phyloP scores from a whole-genome alignment of 2,888 invertebrate genomes.

The Pristionchus fissidentatus region DNA sequence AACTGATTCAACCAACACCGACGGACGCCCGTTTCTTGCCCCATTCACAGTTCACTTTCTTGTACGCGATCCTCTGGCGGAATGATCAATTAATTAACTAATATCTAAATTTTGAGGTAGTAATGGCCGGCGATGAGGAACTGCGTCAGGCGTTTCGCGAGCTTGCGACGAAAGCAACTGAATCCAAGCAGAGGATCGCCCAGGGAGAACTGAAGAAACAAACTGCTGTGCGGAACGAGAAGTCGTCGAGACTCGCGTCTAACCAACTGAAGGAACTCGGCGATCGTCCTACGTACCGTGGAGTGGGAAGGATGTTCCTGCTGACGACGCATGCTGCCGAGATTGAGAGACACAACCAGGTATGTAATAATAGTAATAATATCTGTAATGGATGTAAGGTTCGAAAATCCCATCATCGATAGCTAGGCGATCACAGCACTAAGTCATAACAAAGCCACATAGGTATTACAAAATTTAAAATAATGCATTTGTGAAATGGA shows the following conservation, averaged over 20 bases:
- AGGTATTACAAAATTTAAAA: too few relatives aligned
- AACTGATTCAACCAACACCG: too few relatives aligned
- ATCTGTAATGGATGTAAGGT: too few relatives aligned
- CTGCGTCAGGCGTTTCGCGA: conserved; percentile 65
- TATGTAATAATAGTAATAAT: too few relatives aligned
- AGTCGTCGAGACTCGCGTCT: conserved; percentile 30
- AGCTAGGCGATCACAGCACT: too few relatives aligned
- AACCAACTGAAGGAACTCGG: conserved; percentile 44
- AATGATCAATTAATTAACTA: too few relatives aligned
- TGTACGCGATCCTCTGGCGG: too few relatives aligned
- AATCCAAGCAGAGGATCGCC: conserved; percentile 57
- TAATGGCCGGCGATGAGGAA: conserved; percentile 60
- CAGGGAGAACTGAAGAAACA: conserved; percentile 59
- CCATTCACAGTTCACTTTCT: too few relatives aligned
- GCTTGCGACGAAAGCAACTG: conserved; percentile 62
- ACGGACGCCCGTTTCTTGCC: too few relatives aligned
- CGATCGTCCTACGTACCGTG: conserved; percentile 38
- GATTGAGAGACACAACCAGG: conserved; percentile 54
- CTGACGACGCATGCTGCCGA: conserved; percentile 56
- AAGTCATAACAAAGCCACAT: too few relatives aligned
- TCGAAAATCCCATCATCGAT: too few relatives aligned
- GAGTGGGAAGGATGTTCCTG: conserved; percentile 62
- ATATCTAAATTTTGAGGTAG: background rate
- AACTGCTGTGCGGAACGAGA: conserved; percentile 45
- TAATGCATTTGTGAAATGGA: too few relatives aligned